A percentile compares a stretch with the other conserved stretches of the same genome.
Evolutionary conservation across 2,113 vertebrate species (phyloP).

Genomic region (Speoplatyrhinus poulsoni): DNA sequence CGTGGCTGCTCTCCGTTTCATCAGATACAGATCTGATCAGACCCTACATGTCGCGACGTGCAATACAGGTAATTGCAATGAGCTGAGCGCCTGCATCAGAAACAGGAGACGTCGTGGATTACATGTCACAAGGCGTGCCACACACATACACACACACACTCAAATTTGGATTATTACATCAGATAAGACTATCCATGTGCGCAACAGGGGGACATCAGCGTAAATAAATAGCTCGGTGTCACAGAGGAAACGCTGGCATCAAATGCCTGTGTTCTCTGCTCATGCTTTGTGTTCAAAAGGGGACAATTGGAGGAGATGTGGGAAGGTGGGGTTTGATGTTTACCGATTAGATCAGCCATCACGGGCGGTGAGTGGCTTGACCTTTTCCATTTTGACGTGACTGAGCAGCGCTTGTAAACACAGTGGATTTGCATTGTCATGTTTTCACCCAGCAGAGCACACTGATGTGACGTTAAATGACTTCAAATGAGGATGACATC

Average conservation of each 20-base stretch:
- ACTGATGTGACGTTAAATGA: slow-evolving; percentile 37
- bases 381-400: slow-evolving; percentile 67
- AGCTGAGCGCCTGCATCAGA: too few relatives aligned
- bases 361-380: slow-evolving; percentile 57
- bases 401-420: slow-evolving; percentile 62
- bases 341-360: slow-evolving; percentile 58
- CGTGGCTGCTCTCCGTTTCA: too few relatives aligned
- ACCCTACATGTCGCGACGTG: too few relatives aligned
- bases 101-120: too few relatives aligned
- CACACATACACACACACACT: too few relatives aligned
- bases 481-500: slow-evolving; percentile 37
- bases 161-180: too few relatives aligned
- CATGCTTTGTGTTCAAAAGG: slow-evolving; percentile 22
- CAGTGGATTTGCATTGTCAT: slow-evolving; percentile 51
- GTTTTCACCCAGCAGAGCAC: slow-evolving; percentile 40
- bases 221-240: too few relatives aligned
- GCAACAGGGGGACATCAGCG: too few relatives aligned
- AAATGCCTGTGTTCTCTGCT: background rate
- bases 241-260: background rate
- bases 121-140: too few relatives aligned
- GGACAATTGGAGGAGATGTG: slow-evolving; percentile 8
- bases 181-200: too few relatives aligned
- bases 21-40: too few relatives aligned
- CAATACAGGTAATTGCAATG: too few relatives aligned
- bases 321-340: slow-evolving; percentile 53